Base-by-base conservation (phyloP, 2,113 vertebrate genomes). In the Anarrhichthys ocellatus region DNA sequence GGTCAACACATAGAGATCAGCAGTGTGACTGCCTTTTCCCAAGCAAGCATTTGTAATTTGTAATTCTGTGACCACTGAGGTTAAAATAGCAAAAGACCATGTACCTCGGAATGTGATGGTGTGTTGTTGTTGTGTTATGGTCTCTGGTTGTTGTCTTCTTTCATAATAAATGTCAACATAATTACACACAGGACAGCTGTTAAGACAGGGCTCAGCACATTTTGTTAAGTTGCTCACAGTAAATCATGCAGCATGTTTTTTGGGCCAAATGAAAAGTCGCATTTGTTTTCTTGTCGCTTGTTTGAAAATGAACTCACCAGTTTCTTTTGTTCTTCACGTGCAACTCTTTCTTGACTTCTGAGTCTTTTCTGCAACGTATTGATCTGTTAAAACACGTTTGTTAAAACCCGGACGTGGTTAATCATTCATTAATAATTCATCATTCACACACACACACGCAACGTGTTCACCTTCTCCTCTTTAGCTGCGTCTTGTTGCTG, bases 381-480 rank as follows among this genome's bases (percentile, higher is more conserved):
- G 89, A 96, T 96, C 96, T 97, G 76, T 89, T 61, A 72, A 62
- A 69, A 75, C 83, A 20, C 20, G 11, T 32, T 56, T 6, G 24
- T 67, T 65, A 29, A 54, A 22, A 40, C 27, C 20, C 4, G 10
- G 20, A 2, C 2, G 20, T 13, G 20, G 34, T 20, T 5, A 32
- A 32, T 34, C 34, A 34, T 34, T 34, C 34, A 6, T 34, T 34
- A 5, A 34, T 34, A 34, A 34, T 34, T 34, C 0, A 34, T 34
- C 34, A 34, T 32, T 29, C 27, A 36, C 38, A 9, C 38, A 38
- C 38, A 38, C 42, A 44, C 13, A 15, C 10, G 15, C 14, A 5
- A 15, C 44, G 44, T 46, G 44, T 50, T 50, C 20, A 96, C 96
- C 96, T 95, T 89, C 32, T 94, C 89, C 32, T 96, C 96, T 80